Evolutionary conservation across 2,888 invertebrate genomes (phyloP), one percentile per base, ranked within the genome.

Genomic region (Nebria brevicollis): DNA sequence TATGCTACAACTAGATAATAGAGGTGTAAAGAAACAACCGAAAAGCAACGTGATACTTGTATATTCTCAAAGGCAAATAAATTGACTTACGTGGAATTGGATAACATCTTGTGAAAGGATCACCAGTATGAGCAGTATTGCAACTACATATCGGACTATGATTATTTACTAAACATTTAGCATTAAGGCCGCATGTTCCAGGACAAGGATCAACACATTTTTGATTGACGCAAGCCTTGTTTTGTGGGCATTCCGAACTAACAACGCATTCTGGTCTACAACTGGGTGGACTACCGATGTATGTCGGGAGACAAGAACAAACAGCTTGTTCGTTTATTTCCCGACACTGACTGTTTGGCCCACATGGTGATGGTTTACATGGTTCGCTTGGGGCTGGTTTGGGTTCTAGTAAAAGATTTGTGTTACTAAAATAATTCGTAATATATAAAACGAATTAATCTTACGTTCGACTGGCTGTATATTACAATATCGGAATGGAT

Each of bases 201-300:
- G 92, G 91, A 83, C 94, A 94, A 20, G 94, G 94, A 87, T 94
- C 93, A 11, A 92, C 90, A 85, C 94, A 94, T 88, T 94, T 95
- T 88, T 94, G 94, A 86, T 94, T 95, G 84, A 95, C 92, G 86
- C 96, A 96, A 8, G 96, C 95, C 86, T 93, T 93, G 85, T 94
- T 93, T 84, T 93, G 93, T 42, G 94, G 92, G 88, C 96, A 96
- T 86, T 96, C 96, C 4, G 94, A 92, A 86, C 95, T 96, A 0
- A 95, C 94, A 7, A 95, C 92, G 88, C 97, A 97, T 89, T 96
- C 96, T 0, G 96, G 96, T 83, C 94, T 92, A 87, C 96, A 96
- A 86, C 94, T 94, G 5, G 96, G 95, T 70, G 96, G 95, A 77
- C 92, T 90, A n/a, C 96, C 96, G 76, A 93, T 90, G 86, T 94